Base-by-base conservation (phyloP, 2,888 invertebrate genomes). In the Mimumesa dahlbomi region DNA sequence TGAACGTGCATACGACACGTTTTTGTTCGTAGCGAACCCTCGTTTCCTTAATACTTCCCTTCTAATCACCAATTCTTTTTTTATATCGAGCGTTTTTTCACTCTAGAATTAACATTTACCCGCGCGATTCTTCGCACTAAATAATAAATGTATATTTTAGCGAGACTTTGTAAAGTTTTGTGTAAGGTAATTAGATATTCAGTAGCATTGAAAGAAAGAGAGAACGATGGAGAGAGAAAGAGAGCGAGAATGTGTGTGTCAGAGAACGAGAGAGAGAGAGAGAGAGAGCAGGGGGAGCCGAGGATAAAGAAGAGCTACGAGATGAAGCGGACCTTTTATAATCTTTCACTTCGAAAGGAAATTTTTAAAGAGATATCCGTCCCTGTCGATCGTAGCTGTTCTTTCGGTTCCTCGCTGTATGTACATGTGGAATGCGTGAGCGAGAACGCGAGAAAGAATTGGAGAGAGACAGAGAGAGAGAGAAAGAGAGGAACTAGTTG, bases 131-230 rank as follows among this genome's bases (percentile, higher is more conserved):
- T 46, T 43, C 58, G 56, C 49, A 62, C 54, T 53, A 64, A 57
- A 65, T 53, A 36, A 38, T 68, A 49, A 56, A 59, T 67, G 76
- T 79, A 80, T 54, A 62, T 77, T 69, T 77, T 79, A 80, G 64
- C 63, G 56, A 63, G 53, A 65, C 42, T 52, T 63, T 73, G 71
- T 73, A 77, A 80, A 75, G 58, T 67, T 73, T 70, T 67, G 54
- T 65, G 62, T 75, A 75, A 74, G 48, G 14, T 71, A 56, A 77
- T 62, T 72, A 73, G 59, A 34, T 75, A 40, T 73, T 19, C 43
- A 64, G 57, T 75, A 79, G 67, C 58, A 49, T 58, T 57, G 50
- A 48, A 54, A n/a, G 45, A 38, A 13, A 62, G n/a, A n/a, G n/a
- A n/a, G n/a, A n/a, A n/a, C n/a, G n/a, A n/a, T n/a, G n/a, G n/a